Conservation (phyloP, 2,113 vertebrate species). For the Sinocyclocheilus rhinocerous region DNA sequence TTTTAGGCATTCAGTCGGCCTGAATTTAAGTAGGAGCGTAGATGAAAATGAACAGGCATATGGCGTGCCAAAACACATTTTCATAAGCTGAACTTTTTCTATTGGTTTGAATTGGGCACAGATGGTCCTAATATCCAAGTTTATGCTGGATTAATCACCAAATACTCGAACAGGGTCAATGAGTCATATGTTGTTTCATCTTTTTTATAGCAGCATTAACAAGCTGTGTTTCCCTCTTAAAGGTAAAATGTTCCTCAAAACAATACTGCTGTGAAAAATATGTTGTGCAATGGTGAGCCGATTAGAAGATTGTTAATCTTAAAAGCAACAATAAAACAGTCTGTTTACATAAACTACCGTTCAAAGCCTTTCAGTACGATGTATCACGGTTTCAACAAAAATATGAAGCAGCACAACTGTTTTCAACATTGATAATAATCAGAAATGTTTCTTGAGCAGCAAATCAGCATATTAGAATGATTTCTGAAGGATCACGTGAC, state of each 20-base stretch:
- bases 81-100: conserved; percentile 69
- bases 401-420: neutral
- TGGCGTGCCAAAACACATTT: conserved; percentile 57
- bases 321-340: neutral
- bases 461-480: neutral
- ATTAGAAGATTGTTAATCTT: neutral
- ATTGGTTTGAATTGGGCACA: conserved; percentile 71
- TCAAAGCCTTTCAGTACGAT: too few species aligned
- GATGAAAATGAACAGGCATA: conserved; percentile 38
- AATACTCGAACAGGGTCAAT: neutral
- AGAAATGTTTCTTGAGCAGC: neutral
- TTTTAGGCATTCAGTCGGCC: conserved; percentile 16
- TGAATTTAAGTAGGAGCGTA: neutral
- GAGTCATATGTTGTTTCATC: neutral
- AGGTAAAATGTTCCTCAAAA: neutral
- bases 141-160: conserved; percentile 63
- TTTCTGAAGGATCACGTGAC: neutral
- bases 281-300: neutral
- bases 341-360: too few species aligned
- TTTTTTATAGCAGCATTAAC: conserved; percentile 11
- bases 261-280: neutral
- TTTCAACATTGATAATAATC: neutral
- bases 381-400: neutral
- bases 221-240: neutral
- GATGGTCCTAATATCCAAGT: conserved; percentile 75